phyloP scores from a whole-genome alignment of 2,888 invertebrate species.

The Xestia xanthographa region DNA sequence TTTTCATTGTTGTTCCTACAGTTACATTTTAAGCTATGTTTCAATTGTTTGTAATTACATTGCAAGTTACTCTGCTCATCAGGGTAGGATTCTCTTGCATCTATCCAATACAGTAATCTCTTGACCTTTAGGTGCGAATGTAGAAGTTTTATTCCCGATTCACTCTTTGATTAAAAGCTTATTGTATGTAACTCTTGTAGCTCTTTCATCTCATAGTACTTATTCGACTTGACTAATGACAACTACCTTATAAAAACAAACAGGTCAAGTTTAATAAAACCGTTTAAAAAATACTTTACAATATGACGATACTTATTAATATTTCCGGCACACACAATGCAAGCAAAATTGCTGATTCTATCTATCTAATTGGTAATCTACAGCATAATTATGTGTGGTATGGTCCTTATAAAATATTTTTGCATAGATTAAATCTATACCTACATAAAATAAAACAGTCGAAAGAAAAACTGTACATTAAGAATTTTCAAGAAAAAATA shows the following conservation, averaged over 20 bases:
- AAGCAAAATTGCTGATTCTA: not conserved
- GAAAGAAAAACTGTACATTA: no score
- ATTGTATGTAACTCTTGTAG: not conserved
- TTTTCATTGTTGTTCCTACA: slow-evolving; percentile 59
- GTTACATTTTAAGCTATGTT: slow-evolving; percentile 51
- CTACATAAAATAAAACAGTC: no score
- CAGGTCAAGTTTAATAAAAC: no score
- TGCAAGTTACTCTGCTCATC: not conserved
- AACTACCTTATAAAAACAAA: no score
- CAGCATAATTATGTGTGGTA: not conserved
- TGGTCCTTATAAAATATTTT: not conserved
- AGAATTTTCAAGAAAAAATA: no score
- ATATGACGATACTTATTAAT: not conserved
- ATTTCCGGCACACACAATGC: not conserved
- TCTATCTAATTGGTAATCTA: no score
- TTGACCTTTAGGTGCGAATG: not conserved
- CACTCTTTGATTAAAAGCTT: not conserved
- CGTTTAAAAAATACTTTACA: not conserved
- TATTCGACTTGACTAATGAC: not conserved
- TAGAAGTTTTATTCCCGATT: not conserved
- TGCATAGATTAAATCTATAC: no score
- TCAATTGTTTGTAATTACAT: slow-evolving; percentile 4
- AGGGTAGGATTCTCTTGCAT: not conserved
- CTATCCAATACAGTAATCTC: not conserved
- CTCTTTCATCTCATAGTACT: not conserved